phyloP scores from a whole-genome alignment of 2,888 invertebrate species.

The Timema cristinae region DNA sequence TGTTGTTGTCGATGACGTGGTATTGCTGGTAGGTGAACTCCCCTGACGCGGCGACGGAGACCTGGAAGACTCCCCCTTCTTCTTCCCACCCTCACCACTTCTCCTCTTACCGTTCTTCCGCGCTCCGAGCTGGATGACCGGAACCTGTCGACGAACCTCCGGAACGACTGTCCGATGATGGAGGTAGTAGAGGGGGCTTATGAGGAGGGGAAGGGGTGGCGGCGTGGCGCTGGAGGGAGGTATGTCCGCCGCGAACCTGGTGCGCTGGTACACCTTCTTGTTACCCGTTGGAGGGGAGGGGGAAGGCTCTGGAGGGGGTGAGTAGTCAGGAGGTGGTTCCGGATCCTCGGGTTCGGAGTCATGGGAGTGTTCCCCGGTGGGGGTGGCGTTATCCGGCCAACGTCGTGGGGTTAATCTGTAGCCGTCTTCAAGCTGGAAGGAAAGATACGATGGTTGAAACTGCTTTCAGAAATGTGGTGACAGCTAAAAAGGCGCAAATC shows the following conservation, averaged over 20 bases:
- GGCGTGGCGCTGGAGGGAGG: slow-evolving; percentile 37
- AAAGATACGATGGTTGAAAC: too few relatives aligned
- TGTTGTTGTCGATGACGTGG: slow-evolving; percentile 52
- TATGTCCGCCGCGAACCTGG: slow-evolving; percentile 56
- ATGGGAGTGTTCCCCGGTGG: background rate
- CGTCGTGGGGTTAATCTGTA: background rate
- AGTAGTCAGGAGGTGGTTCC: slow-evolving; percentile 22
- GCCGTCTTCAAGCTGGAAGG: too few relatives aligned
- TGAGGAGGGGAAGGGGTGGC: background rate
- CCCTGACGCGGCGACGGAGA: slow-evolving; percentile 52
- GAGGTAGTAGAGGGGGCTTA: slow-evolving; percentile 31
- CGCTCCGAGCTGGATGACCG: slow-evolving; percentile 69
- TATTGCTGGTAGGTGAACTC: slow-evolving; percentile 51
- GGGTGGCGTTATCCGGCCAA: background rate
- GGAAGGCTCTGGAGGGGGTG: slow-evolving; percentile 43
- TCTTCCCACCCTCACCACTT: slow-evolving; percentile 44
- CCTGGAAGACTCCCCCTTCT: slow-evolving; percentile 45
- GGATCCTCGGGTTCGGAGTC: slow-evolving; percentile 7
- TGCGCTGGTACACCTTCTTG: slow-evolving; percentile 44
- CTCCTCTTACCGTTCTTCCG: slow-evolving; percentile 43
- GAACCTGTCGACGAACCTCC: slow-evolving; percentile 77
- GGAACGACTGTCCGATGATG: slow-evolving; percentile 72
- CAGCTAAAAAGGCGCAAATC: too few relatives aligned
- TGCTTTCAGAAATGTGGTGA: too few relatives aligned
- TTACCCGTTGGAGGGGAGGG: slow-evolving; percentile 45